Evolutionary conservation across 2,888 invertebrate species (phyloP).

Genomic region (Apoda limacodes): DNA sequence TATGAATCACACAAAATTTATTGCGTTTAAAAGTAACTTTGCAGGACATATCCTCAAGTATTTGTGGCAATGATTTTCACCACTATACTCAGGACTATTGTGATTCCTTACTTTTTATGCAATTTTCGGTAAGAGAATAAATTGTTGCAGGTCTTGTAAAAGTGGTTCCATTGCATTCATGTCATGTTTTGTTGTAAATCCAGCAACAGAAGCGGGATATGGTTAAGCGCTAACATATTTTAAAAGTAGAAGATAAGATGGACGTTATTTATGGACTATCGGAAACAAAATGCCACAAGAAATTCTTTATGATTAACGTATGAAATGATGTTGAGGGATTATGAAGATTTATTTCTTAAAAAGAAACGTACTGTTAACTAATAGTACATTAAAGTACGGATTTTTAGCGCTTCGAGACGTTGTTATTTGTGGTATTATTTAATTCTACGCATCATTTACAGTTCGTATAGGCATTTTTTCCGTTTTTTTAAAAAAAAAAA

Average conservation of each 20-base stretch:
- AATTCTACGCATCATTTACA: no score
- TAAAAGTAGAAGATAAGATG: constrained; percentile 43
- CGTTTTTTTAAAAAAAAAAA: no score
- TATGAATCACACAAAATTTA: constrained; percentile 18
- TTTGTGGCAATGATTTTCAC: constrained; percentile 42
- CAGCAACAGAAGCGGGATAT: constrained; percentile 33
- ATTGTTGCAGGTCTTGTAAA: constrained; percentile 5
- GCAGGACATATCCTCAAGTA: constrained; percentile 35
- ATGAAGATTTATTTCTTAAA: no score
- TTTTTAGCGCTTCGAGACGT: no score
- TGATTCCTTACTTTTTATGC: constrained; percentile 12
- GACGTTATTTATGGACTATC: constrained; percentile 48
- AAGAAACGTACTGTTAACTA: no score
- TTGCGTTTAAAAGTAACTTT: constrained; percentile 23
- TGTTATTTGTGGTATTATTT: no score
- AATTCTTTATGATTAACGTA: no score
- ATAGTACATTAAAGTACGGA: no score
- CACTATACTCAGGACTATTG: constrained; percentile 29
- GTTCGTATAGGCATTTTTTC: no score
- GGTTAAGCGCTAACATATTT: constrained; percentile 54
- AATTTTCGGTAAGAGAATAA: constrained; percentile 4
- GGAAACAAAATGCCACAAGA: constrained; percentile 50
- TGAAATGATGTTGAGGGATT: no score
- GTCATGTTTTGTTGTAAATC: constrained; percentile 52
- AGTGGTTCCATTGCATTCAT: constrained; percentile 3